phyloP scores from a whole-genome alignment of 2,888 invertebrate species.

The Pristionchus arcanus region DNA sequence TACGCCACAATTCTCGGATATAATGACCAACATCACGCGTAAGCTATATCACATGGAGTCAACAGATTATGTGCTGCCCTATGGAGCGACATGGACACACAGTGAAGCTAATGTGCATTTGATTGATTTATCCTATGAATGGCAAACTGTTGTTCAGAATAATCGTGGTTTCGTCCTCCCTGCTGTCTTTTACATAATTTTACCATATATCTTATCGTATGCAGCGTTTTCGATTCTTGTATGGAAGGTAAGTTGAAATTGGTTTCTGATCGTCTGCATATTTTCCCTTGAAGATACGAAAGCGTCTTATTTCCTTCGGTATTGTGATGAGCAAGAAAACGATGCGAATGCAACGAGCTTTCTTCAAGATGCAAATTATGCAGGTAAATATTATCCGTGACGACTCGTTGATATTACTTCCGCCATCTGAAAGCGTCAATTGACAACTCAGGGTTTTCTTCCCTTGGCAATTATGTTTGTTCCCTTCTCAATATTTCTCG shows the following conservation, averaged over 20 bases:
- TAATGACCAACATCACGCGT: background rate
- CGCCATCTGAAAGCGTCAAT: no score
- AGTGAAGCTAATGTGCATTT: background rate
- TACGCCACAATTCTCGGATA: background rate
- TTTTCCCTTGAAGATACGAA: background rate
- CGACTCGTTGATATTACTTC: no score
- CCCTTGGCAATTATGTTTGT: constrained; percentile 14
- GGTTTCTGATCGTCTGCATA: no score
- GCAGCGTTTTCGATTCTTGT: background rate
- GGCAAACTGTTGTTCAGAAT: background rate
- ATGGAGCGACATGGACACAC: background rate
- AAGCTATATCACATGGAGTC: background rate
- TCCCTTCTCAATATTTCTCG: background rate
- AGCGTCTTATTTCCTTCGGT: background rate
- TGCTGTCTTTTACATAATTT: background rate
- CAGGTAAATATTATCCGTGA: background rate
- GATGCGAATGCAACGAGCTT: background rate
- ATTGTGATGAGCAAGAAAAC: background rate
- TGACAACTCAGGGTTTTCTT: background rate
- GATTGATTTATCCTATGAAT: no score
- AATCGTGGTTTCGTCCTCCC: background rate
- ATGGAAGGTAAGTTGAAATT: background rate
- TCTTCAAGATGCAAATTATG: background rate
- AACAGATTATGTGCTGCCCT: background rate
- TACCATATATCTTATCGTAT: constrained; percentile 3